Evolutionary conservation across 1,140 invertebrate genomes (phyloP), one percentile per base, ranked within the genome.

Genomic region (Rhynchophorus ferrugineus): DNA sequence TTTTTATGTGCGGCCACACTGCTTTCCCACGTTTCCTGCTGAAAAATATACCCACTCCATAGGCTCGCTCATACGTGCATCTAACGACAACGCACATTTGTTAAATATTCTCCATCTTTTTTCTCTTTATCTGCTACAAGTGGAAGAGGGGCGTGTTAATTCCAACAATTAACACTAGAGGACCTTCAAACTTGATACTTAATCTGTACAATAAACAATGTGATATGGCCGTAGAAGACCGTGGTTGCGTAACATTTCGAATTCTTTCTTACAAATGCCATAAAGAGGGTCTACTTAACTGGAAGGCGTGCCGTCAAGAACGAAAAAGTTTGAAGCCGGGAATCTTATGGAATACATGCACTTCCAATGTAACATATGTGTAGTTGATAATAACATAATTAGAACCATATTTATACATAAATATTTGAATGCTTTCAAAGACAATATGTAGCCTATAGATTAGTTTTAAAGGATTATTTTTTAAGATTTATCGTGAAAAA

Each of bases 131-230:
- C 9, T 19, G 13, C 6, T 14, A 21, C 5, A 13, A 24, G 35
- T 48, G 17, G 5, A 11, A 8, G 45, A n/a, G 8, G 20, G 3
- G 20, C 3, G 21, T 37, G 41, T 37, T 43, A 51, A 44, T 51
- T 44, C 19, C 7, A 36, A 2, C 41, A 44, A 51, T 51, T 51
- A 36, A 51, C 49, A 37, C 16, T n/a, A 43, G 38, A 49, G 49
- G 41, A 18, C 42, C 49, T 51, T 44, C 41, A 51, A 51, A 51
- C 49, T 51, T 44, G 21, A 54, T 33, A 56, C 54, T 46, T 57
- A 57, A 57, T 47, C 49, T 44, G 43, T 18, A 57, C 55, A 57
- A 52, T 57, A 57, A 57, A 57, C 49, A 57, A 47, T 35, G 34
- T 43, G 21, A n/a, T 37, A 17, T 33, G 21, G 8, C 38, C 33